Conservation (phyloP, 2,888 invertebrate genomes). For the Lucinisca nassula region DNA sequence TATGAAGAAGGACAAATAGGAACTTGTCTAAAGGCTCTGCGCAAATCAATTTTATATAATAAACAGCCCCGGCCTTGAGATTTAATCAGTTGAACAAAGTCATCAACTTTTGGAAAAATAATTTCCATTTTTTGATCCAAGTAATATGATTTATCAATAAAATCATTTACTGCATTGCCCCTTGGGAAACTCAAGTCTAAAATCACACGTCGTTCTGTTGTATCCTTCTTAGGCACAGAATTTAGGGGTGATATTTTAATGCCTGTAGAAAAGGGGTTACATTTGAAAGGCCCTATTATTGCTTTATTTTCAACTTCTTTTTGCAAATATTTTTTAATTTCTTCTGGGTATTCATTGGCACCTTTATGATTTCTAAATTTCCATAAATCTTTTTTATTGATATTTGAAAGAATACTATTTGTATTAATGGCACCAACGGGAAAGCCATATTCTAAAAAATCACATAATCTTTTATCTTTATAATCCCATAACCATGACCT, state of each 20-base stretch:
- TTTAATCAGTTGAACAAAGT: conserved; percentile 13
- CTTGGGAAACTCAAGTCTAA: conserved; percentile 10
- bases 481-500: not conserved
- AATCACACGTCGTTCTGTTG: not conserved
- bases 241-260: conserved; percentile 1
- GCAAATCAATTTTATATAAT: not conserved
- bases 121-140: not conserved
- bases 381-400: not conserved
- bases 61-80: not conserved
- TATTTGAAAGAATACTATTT: not conserved
- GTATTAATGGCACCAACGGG: not conserved
- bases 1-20: not conserved
- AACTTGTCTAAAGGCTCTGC: not conserved
- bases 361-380: conserved; percentile 7
- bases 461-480: not conserved
- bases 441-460: conserved; percentile 12
- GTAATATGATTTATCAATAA: not conserved
- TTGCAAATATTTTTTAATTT: conserved; percentile 2
- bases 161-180: not conserved
- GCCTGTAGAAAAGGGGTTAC: not conserved
- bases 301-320: not conserved
- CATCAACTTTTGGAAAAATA: conserved; percentile 6
- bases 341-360: not conserved
- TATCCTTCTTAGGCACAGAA: not conserved
- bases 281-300: not conserved